Base-by-base conservation (phyloP, 2,888 invertebrate genomes). In the Epinotia demarniana region DNA sequence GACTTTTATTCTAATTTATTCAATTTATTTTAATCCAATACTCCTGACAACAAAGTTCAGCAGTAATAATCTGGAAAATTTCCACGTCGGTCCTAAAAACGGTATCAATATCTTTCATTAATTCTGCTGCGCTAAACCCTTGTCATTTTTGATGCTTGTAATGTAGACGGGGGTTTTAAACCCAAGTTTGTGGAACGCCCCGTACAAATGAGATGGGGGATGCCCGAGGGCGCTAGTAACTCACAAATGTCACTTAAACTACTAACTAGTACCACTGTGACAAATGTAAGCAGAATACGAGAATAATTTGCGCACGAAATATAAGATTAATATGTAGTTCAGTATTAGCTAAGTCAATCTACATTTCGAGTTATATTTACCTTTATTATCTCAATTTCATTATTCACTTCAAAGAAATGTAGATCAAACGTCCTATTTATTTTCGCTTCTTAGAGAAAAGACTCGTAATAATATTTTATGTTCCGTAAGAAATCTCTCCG, bases 391-490 rank as follows among this genome's bases (percentile, higher is more conserved):
- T 75, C 71, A 66, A 64, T 66, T 77, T 67, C 55, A 71, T 71
- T 71, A 53, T 57, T 60, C 27, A 39, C 49, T 63, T 77, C 76
- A 76, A 77, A 77, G 75, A 66, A 75, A 77, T 66, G 61, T 49
- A 72, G 73, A 76, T 76, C 77, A 77, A 77, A 73, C 58, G 73
- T 69, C 55, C 60, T 60, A 66, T 61, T 66, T 66, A 61, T 71
- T 75, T 61, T 61, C 43, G 58, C 16, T 53, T 70, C 27, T 60
- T 23, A 1, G 72, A 49, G 66, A 60, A 67, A 64, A 68, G 60
- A 67, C 53, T 39, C 61, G 27, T 61, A 55, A 60, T 73, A 73
- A 67, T 73, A 69, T 73, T 73, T 67, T 67, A 67, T 68, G 60
- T 53, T 43, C 23, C 53, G 61, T 68, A 73, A 67, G 60, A 53